Percentiles rank a stretch among this genome's conserved stretches.
phyloP scores from a whole-genome alignment of 2,888 invertebrate species.

The Chromoteleia sp. region DNA sequence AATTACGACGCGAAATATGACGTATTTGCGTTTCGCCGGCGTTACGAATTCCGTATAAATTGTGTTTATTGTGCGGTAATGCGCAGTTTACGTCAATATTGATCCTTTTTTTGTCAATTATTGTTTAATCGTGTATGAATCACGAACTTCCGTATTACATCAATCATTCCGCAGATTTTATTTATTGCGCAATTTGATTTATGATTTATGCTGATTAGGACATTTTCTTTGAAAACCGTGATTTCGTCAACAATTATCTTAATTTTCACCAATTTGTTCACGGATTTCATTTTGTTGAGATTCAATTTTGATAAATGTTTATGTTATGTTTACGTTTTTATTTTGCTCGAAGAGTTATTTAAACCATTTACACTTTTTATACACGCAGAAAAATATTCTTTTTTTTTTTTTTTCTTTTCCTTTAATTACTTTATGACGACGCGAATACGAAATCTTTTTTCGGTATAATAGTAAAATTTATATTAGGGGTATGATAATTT shows the following conservation, averaged over 20 bases:
- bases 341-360: too few relatives aligned
- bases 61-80: constrained; percentile 51
- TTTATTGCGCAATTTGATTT: constrained; percentile 36
- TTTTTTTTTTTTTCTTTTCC: too few relatives aligned
- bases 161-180: constrained; percentile 26
- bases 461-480: too few relatives aligned
- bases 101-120: constrained; percentile 45
- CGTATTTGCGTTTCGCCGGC: constrained; percentile 38
- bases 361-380: too few relatives aligned
- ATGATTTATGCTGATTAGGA: constrained; percentile 34
- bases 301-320: not conserved
- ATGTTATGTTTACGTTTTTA: too few relatives aligned
- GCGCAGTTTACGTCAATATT: constrained; percentile 53
- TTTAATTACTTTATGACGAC: too few relatives aligned
- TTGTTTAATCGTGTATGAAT: constrained; percentile 43
- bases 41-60: constrained; percentile 29
- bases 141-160: constrained; percentile 25
- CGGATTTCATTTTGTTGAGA: too few relatives aligned
- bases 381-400: too few relatives aligned
- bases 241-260: not conserved
- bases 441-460: too few relatives aligned
- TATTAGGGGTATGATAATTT: too few relatives aligned
- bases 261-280: too few relatives aligned
- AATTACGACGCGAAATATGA: constrained; percentile 50
- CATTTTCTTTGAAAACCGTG: not conserved